These are phyloP conservation scores for Andricus curvator DNA, from an alignment of 2,888 invertebrate genomes.

Conservation along the genomic window DNA sequence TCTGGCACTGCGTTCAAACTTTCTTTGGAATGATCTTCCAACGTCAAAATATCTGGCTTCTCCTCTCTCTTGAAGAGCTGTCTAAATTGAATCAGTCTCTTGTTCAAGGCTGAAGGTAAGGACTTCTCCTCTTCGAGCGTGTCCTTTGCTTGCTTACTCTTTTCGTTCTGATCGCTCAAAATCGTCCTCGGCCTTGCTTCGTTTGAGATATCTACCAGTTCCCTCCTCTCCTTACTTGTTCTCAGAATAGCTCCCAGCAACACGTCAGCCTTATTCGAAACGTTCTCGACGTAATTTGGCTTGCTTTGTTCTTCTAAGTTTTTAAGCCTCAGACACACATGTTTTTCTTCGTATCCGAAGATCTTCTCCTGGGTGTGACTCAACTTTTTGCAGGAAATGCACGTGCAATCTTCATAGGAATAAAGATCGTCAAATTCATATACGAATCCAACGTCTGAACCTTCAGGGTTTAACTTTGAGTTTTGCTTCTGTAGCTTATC, in stretches of 20 bases:
- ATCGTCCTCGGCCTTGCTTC: constrained; percentile 60
- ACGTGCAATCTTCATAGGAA: neutral
- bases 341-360: neutral
- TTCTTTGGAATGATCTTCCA: constrained; percentile 50
- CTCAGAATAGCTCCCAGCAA: constrained; percentile 81
- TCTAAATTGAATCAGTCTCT: constrained; percentile 67
- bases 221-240: constrained; percentile 65
- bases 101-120: constrained; percentile 68
- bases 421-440: neutral
- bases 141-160: neutral
- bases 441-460: neutral
- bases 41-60: constrained; percentile 55
- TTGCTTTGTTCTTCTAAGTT: neutral
- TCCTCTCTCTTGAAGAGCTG: constrained; percentile 72
- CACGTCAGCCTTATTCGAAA: constrained; percentile 79
- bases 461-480: neutral
- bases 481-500: neutral
- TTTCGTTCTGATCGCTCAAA: constrained; percentile 44
- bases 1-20: neutral
- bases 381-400: neutral
- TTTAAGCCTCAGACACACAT: neutral
- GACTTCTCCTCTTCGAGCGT: constrained; percentile 65
- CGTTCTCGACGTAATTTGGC: constrained; percentile 56
- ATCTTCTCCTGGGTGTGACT: neutral
- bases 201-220: constrained; percentile 62